phyloP scores from a whole-genome alignment of 2,113 vertebrate species.

The Neodon shergylaensis region DNA sequence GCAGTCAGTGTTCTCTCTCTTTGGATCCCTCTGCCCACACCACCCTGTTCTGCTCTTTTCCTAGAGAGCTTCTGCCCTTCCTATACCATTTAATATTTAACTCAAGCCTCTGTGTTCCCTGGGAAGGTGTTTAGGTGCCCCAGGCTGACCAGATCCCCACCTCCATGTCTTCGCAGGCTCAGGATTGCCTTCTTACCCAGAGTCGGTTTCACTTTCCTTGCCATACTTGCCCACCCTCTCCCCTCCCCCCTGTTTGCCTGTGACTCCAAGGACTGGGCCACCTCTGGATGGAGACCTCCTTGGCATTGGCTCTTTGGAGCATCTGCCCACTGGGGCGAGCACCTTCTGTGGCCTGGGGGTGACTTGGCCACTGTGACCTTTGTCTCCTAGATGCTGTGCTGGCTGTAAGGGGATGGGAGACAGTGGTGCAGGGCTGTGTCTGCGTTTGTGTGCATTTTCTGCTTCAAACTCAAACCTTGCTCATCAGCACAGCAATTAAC shows the following conservation, averaged over 20 bases:
- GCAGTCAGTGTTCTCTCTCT: fast-evolving
- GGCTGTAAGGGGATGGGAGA: background rate
- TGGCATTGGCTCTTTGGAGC: background rate
- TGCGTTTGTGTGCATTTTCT: constrained; percentile 23
- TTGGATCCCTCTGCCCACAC: background rate
- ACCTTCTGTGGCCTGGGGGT: fast-evolving
- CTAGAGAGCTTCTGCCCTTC: background rate
- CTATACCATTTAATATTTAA: background rate
- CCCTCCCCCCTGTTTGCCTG: background rate
- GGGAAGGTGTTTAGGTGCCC: background rate
- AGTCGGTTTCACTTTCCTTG: background rate
- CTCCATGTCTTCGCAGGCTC: background rate
- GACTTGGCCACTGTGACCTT: background rate
- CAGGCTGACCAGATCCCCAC: background rate
- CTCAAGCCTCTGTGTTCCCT: background rate
- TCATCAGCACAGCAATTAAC: constrained; percentile 70
- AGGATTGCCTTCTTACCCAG: background rate
- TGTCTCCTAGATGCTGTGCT: background rate
- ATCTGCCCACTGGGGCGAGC: background rate
- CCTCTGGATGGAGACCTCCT: background rate
- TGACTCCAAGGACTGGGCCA: background rate
- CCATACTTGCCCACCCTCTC: background rate
- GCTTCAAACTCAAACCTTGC: constrained; percentile 57
- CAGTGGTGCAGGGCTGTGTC: background rate
- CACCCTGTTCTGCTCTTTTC: background rate